phyloP scores from a whole-genome alignment of 1,140 invertebrate genomes.

The Nasonia longicornis region DNA sequence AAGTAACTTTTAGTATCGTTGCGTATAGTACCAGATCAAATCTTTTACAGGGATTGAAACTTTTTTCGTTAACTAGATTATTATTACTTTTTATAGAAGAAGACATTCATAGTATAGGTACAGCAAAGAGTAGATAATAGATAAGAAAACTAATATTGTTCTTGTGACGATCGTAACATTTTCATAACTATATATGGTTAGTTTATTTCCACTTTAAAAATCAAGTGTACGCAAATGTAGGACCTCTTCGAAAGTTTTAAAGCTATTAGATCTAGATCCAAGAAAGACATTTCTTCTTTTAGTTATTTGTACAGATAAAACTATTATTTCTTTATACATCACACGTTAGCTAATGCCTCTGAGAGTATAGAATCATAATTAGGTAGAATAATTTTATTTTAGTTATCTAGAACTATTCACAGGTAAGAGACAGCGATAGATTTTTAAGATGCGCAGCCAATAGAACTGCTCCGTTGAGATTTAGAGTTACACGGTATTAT shows the following conservation, averaged over 20 bases:
- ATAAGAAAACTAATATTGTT: slow-evolving; percentile 34
- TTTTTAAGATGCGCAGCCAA: slow-evolving; percentile 29
- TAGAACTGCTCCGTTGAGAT: slow-evolving; percentile 19
- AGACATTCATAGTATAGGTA: slow-evolving; percentile 34
- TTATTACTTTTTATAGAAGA: slow-evolving; percentile 10
- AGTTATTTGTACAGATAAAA: background rate
- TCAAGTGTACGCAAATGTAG: too few species aligned
- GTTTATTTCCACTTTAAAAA: too few species aligned
- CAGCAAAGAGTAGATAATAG: slow-evolving; percentile 37
- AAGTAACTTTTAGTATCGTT: background rate
- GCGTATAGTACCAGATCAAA: background rate
- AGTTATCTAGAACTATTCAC: slow-evolving; percentile 13
- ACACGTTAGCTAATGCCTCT: slow-evolving; percentile 4
- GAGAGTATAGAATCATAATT: slow-evolving; percentile 12
- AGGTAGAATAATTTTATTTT: background rate
- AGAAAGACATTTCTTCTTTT: background rate
- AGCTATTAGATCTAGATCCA: background rate
- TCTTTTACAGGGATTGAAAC: background rate
- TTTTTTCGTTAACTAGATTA: slow-evolving; percentile 14
- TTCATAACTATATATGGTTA: background rate
- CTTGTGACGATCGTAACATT: background rate
- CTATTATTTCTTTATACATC: background rate
- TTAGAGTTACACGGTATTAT: background rate
- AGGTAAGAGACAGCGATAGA: background rate
- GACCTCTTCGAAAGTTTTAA: background rate